A percentile compares a stretch with the other conserved stretches of the same genome.
These are phyloP conservation scores for Ploceus nigricollis DNA, from an alignment of 2,113 vertebrate species.

Conservation along the genomic window DNA sequence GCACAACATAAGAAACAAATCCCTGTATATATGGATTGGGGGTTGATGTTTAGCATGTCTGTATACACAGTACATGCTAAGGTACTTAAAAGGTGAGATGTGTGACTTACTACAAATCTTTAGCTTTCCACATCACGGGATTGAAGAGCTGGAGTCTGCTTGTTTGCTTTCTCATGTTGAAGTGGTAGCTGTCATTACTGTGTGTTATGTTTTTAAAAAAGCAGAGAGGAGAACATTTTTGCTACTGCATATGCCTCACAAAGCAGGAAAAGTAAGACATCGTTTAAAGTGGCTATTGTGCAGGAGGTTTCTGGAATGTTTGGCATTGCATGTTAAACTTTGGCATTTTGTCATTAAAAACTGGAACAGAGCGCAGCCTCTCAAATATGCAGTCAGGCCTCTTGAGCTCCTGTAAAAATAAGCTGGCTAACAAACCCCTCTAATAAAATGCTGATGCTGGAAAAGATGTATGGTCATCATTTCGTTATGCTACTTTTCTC, in stretches of 20 bases:
- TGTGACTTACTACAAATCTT: neutral
- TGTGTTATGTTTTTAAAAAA: neutral
- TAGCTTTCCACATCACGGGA: neutral
- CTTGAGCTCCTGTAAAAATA: constrained; percentile 60
- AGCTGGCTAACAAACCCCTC: constrained; percentile 34
- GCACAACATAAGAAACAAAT: neutral
- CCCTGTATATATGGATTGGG: neutral
- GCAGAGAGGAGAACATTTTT: neutral
- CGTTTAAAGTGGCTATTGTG: constrained; percentile 10
- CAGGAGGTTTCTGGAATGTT: constrained; percentile 33
- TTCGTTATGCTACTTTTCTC: constrained; percentile 42
- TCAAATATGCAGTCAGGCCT: neutral
- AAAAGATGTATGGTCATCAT: constrained; percentile 28
- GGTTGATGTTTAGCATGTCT: neutral
- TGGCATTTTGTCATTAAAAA: constrained; percentile 47
- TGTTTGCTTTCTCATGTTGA: neutral
- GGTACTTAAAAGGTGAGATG: neutral
- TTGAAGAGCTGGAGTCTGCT: neutral
- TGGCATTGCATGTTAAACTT: constrained; percentile 22
- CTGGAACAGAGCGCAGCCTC: neutral
- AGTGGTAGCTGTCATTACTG: neutral
- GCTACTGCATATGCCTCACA: neutral
- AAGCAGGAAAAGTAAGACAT: constrained; percentile 34
- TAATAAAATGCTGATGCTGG: constrained; percentile 51
- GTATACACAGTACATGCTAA: neutral